phyloP scores from a whole-genome alignment of 2,797 vertebrate species.

The Centropyge bicolor region DNA sequence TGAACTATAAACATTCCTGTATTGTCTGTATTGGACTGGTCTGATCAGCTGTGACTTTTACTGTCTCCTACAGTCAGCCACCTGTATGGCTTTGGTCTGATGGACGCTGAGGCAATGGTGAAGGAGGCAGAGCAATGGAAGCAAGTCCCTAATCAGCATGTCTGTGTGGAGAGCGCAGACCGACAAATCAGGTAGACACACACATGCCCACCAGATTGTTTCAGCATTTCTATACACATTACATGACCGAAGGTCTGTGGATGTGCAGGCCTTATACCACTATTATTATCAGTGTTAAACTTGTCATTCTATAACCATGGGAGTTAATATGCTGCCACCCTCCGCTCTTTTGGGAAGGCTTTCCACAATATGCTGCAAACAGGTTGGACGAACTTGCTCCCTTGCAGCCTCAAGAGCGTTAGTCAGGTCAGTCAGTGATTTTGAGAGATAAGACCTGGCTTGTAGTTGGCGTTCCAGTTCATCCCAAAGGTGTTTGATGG shows the following conservation, averaged over 20 bases:
- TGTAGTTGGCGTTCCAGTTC: not conserved
- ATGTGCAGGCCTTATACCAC: not conserved
- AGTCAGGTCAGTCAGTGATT: not conserved
- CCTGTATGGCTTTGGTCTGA: slow-evolving; percentile 97
- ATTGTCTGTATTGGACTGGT: not conserved
- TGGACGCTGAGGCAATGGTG: slow-evolving; percentile 99
- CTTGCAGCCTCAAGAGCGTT: not conserved
- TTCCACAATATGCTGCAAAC: not conserved
- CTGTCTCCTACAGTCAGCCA: slow-evolving; percentile 91
- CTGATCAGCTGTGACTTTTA: slow-evolving; percentile 26
- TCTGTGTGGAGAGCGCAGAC: slow-evolving; percentile 97
- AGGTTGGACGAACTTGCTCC: not conserved
- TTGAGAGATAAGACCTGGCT: not conserved
- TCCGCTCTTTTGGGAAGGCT: not conserved
- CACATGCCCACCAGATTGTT: not conserved
- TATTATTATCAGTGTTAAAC: not conserved
- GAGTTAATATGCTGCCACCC: no score
- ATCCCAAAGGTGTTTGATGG: not conserved
- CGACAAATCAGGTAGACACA: slow-evolving; percentile 94
- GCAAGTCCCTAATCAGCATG: slow-evolving; percentile 94
- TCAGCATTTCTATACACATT: not conserved
- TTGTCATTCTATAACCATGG: not conserved
- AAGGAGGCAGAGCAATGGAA: slow-evolving; percentile 97
- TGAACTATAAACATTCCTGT: not conserved
- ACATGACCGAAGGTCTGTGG: not conserved